Percentiles rank a stretch among this genome's conserved stretches.
These are phyloP conservation scores for Pelecanus crispus DNA, from an alignment of 2,113 vertebrate species.

Conservation along the genomic window DNA sequence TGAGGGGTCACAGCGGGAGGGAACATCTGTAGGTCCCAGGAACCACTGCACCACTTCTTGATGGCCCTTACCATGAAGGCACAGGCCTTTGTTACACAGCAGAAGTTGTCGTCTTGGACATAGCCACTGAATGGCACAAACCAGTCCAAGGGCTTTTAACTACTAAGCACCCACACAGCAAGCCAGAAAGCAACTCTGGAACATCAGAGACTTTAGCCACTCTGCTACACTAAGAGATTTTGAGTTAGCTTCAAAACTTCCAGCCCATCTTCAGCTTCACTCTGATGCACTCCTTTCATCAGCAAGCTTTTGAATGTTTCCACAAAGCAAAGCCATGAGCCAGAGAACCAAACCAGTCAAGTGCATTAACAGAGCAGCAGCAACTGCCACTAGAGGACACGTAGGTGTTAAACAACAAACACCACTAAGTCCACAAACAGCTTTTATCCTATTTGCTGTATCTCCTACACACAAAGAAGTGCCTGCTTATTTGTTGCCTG, in stretches of 20 bases:
- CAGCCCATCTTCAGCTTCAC: background rate
- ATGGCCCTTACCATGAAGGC: background rate
- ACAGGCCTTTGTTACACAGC: background rate
- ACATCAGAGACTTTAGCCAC: background rate
- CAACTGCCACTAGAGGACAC: background rate
- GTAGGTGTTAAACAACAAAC: background rate
- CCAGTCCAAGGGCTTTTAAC: background rate
- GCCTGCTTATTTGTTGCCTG: background rate
- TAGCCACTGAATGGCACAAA: background rate
- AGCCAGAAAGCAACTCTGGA: background rate
- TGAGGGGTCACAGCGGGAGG: background rate
- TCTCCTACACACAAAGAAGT: background rate
- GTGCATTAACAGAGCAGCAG: background rate
- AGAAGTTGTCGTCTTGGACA: background rate
- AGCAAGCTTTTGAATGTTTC: background rate
- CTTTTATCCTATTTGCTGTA: slow-evolving; percentile 16
- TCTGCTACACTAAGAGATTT: background rate
- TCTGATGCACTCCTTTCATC: background rate
- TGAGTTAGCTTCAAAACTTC: background rate
- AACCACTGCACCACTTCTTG: background rate
- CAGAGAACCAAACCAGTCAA: background rate
- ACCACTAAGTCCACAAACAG: background rate
- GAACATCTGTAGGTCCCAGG: background rate
- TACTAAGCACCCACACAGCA: background rate
- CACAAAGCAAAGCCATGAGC: background rate